Base-by-base conservation (phyloP, 2,888 invertebrate genomes). In the Tanaodytes sp. region DNA sequence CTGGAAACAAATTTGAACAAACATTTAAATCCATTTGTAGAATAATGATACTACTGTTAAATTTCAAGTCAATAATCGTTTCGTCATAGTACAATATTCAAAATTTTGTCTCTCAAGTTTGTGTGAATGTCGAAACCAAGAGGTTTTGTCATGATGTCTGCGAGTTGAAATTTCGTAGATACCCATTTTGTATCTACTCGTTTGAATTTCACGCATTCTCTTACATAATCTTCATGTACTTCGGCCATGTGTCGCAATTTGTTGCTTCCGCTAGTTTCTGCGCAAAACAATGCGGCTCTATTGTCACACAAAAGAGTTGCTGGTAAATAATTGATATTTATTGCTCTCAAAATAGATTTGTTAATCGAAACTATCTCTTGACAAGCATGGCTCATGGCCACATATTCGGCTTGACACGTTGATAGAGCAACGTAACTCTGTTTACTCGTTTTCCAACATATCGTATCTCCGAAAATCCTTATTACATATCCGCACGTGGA, bases 261-360 rank as follows among this genome's bases (percentile, higher is more conserved):
- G 33, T 55, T 42, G 12, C 43, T 31, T 23, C 52, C 52, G 39
- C 52, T 52, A 12, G 39, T 52, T 36, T 52, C 11, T 31, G 52
- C 52, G 39, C 39, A 55, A 2, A 42, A 12, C 9, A 15, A 15
- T 3, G 43, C 42, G 3, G 55, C 43, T 23, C 18, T 55, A 12
- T 54, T 54, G 15, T 54, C 42, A n/a, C 51, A 51, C 19, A 37
- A 33, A 11, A 51, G 51, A 11, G 51, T 36, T 14, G 51, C 51
- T 15, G 51, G 51, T 6, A 51, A 20, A 37, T 37, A 36, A 37
- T 19, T 51, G 12, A 9, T 9, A 9, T 31, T 31, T 31, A 31
- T 5, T 2, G 31, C 31, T 31, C n/a, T n/a, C n/a, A 31, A 31
- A 2, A 31, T 2, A 5, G 31, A 31, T 9, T 9, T 31, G 31